Evolutionary conservation across 2,113 vertebrate species (phyloP).

Genomic region (Zosterops pallidus): DNA sequence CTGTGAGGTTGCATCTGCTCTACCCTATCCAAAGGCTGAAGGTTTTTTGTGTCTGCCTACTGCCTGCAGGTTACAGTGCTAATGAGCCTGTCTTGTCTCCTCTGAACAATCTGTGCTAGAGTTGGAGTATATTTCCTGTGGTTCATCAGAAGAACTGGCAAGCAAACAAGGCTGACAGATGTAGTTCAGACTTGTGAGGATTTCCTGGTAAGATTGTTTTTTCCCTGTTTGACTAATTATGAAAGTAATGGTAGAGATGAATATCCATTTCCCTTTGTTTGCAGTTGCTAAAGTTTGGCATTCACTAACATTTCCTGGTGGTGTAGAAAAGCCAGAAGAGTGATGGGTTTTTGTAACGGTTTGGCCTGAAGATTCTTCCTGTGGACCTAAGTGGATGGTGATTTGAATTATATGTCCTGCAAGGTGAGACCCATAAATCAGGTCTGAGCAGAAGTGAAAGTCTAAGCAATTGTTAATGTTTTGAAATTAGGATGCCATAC

Average conservation of each 20-base stretch:
- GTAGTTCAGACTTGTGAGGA: constrained; percentile 43
- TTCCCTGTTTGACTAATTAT: background rate
- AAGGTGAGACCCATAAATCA: background rate
- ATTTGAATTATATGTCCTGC: background rate
- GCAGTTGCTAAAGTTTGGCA: background rate
- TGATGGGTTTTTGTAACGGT: background rate
- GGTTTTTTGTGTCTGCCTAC: background rate
- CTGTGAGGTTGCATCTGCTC: background rate
- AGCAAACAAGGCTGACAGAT: constrained; percentile 24
- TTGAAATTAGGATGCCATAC: background rate
- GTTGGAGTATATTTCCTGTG: constrained; percentile 33
- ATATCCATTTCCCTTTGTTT: constrained; percentile 41
- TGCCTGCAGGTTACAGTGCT: background rate
- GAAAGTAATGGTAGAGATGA: constrained; percentile 1
- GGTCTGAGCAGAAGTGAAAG: background rate
- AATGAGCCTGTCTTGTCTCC: constrained; percentile 16
- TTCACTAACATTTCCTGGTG: background rate
- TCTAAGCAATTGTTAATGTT: background rate
- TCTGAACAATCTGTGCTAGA: constrained; percentile 48
- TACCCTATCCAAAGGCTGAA: background rate
- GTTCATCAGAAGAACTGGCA: constrained; percentile 56
- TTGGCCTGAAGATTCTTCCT: constrained; percentile 17
- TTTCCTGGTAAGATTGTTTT: constrained; percentile 64
- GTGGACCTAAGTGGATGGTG: background rate
- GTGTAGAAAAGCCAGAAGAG: background rate